phyloP scores from a whole-genome alignment of 2,113 vertebrate genomes.

The Myiozetetes cayanensis region DNA sequence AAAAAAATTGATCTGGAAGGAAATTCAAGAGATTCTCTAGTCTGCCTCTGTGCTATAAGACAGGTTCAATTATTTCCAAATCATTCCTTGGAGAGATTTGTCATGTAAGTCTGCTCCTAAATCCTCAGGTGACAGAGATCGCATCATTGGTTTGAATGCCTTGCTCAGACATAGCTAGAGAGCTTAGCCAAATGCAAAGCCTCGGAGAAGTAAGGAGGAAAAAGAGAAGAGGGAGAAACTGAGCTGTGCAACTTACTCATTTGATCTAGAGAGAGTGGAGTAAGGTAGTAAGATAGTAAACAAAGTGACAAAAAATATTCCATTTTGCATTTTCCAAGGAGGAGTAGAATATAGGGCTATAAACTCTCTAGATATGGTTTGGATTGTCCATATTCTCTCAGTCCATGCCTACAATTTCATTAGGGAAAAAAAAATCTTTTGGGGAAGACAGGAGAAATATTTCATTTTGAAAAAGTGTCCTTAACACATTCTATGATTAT shows the following conservation, averaged over 20 bases:
- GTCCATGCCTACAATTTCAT: not conserved
- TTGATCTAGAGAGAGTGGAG: not conserved
- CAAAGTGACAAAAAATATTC: not conserved
- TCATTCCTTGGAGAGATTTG: not conserved
- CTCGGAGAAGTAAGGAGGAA: not conserved
- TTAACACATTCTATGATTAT: not conserved
- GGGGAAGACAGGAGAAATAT: not conserved
- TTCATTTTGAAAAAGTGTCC: not conserved
- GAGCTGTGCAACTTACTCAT: not conserved
- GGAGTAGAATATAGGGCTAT: not conserved
- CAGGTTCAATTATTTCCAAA: slow-evolving; percentile 17
- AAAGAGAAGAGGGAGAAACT: not conserved
- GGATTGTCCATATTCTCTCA: not conserved
- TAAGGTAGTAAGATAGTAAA: not conserved
- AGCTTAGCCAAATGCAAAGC: not conserved
- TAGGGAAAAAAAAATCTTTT: not conserved
- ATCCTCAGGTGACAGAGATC: not conserved
- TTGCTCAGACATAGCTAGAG: not conserved
- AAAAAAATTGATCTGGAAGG: slow-evolving; percentile 5
- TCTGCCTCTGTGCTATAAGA: not conserved
- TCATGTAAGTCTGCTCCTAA: not conserved
- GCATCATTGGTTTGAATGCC: not conserved
- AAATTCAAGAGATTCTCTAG: slow-evolving; percentile 17
- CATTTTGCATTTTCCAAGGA: not conserved
- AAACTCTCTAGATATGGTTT: not conserved